Base-by-base conservation (phyloP, 2,888 invertebrate species). In the Bugula neritina region DNA sequence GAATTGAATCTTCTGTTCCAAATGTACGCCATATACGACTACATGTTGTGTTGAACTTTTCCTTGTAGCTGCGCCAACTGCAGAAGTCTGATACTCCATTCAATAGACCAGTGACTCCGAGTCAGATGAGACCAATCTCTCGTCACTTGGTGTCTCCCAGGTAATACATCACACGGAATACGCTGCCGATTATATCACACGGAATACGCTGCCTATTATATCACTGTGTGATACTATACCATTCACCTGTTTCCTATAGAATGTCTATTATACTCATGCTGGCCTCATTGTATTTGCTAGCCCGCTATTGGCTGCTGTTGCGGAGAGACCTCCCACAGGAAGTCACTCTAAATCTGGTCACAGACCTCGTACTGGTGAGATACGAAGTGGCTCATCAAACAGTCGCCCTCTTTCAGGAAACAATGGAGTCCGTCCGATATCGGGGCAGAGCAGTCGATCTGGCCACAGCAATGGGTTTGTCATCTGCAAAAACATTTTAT, bases 261-360 rank as follows among this genome's bases (percentile, higher is more conserved):
- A n/a, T n/a, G n/a, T n/a, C n/a, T n/a, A n/a, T n/a, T n/a, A n/a
- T n/a, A n/a, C n/a, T n/a, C n/a, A n/a, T n/a, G n/a, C n/a, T n/a
- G n/a, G n/a, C n/a, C n/a, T n/a, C n/a, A n/a, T n/a, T n/a, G n/a
- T n/a, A n/a, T n/a, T n/a, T n/a, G n/a, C n/a, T 27, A 63, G 63
- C 27, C 63, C 63, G 17, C 27, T 63, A 34, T 27, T 63, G 27
- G 29, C 63, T 17, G 63, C 63, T 63, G 63, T 63, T 63, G 63
- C 31, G 10, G 63, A 63, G 31, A 25, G 63, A 63, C 63, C 63
- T 29, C 63, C 63, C 31, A 63, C 63, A 29, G 63, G 63, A 10
- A 63, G 63, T 31, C 31, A 63, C 31, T 63, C 63, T 29, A 63
- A 63, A n/a, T 63, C 63, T 17, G 63, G 63, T 10, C 63, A 63